Evolutionary conservation across 2,888 invertebrate species (phyloP).

Genomic region (Archips xylosteana): DNA sequence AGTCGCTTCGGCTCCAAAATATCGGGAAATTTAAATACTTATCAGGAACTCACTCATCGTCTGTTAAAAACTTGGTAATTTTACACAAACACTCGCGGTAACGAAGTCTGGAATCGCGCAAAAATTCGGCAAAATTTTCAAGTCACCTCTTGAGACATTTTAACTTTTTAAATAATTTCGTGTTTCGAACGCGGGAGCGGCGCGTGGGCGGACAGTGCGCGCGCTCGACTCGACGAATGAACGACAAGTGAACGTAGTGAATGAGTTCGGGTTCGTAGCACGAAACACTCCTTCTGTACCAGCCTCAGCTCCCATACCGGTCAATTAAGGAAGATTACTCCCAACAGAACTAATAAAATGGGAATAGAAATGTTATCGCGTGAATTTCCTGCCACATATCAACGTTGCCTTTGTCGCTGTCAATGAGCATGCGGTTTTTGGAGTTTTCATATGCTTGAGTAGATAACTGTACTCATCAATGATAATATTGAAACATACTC

Average conservation of each 20-base stretch:
- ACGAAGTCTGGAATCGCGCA: not conserved
- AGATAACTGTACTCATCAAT: too few relatives aligned
- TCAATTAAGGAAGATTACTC: constrained; percentile 65
- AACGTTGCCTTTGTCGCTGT: too few relatives aligned
- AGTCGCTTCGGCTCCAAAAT: constrained; percentile 38
- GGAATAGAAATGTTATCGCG: too few relatives aligned
- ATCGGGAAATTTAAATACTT: constrained; percentile 41
- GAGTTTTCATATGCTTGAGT: too few relatives aligned
- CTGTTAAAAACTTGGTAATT: not conserved
- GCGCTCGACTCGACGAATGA: constrained; percentile 60
- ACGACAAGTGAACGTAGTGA: constrained; percentile 62
- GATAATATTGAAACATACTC: too few relatives aligned
- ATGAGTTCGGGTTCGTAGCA: not conserved
- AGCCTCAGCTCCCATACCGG: constrained; percentile 47
- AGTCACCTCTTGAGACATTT: constrained; percentile 65
- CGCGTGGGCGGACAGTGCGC: constrained; percentile 57
- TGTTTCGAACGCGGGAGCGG: constrained; percentile 49
- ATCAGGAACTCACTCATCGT: constrained; percentile 27
- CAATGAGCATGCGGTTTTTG: too few relatives aligned
- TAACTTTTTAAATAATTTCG: constrained; percentile 48
- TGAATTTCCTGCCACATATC: too few relatives aligned
- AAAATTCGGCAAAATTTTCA: constrained; percentile 45
- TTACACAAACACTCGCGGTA: constrained; percentile 26
- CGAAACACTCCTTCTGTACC: not conserved
- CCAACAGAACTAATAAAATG: constrained; percentile 21